Base-by-base conservation (phyloP, 1,140 invertebrate genomes). In the Psix sp. region DNA sequence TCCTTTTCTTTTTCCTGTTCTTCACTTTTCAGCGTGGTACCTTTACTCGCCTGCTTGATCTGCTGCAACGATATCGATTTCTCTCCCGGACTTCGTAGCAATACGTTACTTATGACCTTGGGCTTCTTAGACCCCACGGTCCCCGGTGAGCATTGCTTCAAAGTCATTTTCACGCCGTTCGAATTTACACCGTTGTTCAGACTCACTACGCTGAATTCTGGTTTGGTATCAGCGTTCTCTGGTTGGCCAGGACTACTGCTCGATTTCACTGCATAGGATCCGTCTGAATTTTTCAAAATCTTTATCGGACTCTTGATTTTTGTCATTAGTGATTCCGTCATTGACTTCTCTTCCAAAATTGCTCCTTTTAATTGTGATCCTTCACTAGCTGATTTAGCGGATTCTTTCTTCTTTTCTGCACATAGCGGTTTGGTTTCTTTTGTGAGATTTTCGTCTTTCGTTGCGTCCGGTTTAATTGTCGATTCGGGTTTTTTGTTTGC, bases 191-290 rank as follows among this genome's bases (percentile, higher is more conserved):
- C 71, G 15, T 56, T 80, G 0, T 78, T 81, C 9, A 85, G 73
- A 11, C 81, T 82, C 3, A 86, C 82, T 1, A 86, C 80, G 35
- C 84, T 86, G 17, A 86, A 86, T 40, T 84, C 81, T 0, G 82
- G 65, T 51, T 68, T 57, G 0, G 29, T 5, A 35, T 82, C 81
- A 0, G 35, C 7, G 10, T 82, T 76, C 21, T 49, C 36, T 62
- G 54, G 10, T 18, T 31, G 14, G 2, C 57, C n/a, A 13, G 17
- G n/a, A 60, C 26, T 33, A 11, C 36, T 77, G 21, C 56, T 78
- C 1, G 33, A 2, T 13, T 81, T 20, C 0, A 85, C 84, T 9
- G 82, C 82, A 38, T 86, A 86, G 1, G 62, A 78, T 4, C 84
- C 84, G 1, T 84, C 80, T 0, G 83, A 59, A 40, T 82, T 85